Conservation (phyloP, 2,113 vertebrate genomes). For the Sula dactylatra region DNA sequence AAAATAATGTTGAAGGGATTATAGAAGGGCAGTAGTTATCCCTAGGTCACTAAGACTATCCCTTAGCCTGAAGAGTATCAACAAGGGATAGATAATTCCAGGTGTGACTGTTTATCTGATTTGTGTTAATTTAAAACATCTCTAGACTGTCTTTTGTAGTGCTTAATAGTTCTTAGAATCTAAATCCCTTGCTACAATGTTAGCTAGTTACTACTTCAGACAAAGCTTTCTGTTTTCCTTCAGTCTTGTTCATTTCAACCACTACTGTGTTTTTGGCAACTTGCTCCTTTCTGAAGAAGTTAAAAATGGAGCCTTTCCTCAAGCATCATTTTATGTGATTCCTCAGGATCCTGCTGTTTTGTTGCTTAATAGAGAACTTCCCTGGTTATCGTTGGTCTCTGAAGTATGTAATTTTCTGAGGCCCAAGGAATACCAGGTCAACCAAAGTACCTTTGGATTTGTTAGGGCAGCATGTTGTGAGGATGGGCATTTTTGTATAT, state of each 20-base stretch:
- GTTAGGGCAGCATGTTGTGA: background rate
- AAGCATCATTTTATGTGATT: background rate
- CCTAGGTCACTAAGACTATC: background rate
- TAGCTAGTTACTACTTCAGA: background rate
- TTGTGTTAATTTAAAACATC: background rate
- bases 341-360: background rate
- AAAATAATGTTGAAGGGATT: background rate
- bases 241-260: background rate
- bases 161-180: background rate
- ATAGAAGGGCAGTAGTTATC: background rate
- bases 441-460: background rate
- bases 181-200: background rate
- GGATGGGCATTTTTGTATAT: background rate
- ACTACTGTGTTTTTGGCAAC: background rate
- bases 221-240: background rate
- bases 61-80: background rate
- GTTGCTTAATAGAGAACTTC: background rate
- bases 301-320: background rate
- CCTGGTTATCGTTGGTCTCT: background rate
- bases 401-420: background rate
- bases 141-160: background rate
- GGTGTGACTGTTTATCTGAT: background rate
- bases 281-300: background rate
- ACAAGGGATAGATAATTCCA: background rate
- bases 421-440: background rate